Conservation (phyloP, 2,888 invertebrate species). For the Colletes collaris region DNA sequence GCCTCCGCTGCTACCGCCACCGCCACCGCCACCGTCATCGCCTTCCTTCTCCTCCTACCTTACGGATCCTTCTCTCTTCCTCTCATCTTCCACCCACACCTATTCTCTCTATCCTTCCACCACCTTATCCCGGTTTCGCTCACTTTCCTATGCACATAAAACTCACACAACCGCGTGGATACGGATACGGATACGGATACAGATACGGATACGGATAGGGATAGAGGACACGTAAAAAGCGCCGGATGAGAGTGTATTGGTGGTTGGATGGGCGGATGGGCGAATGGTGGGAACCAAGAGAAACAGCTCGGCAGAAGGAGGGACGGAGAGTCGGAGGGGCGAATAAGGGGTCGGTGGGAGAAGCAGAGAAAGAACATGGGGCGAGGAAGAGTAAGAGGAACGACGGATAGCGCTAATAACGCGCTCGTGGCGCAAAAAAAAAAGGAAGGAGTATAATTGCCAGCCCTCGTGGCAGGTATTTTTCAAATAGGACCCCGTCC, state of each 20-base stretch:
- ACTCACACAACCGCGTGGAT: constrained; percentile 46
- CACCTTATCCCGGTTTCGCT: constrained; percentile 27
- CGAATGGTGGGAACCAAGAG: constrained; percentile 47
- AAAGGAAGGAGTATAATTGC: constrained; percentile 75
- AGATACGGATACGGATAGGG: constrained; percentile 29
- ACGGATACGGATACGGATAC: constrained; percentile 36
- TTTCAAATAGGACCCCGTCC: constrained; percentile 74
- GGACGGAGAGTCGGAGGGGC: neutral
- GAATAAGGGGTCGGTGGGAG: neutral
- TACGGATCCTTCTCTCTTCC: constrained; percentile 43
- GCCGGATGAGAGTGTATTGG: constrained; percentile 35
- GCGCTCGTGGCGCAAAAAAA: constrained; percentile 71
- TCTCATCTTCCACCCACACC: constrained; percentile 20
- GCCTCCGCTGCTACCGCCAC: too few relatives aligned
- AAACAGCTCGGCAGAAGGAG: constrained; percentile 24
- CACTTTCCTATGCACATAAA: constrained; percentile 55
- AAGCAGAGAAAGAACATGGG: constrained; percentile 8
- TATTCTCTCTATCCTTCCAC: constrained; percentile 43
- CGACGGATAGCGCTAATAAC: constrained; percentile 77
- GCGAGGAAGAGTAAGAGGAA: constrained; percentile 52
- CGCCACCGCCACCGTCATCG: too few relatives aligned
- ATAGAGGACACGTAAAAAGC: constrained; percentile 36
- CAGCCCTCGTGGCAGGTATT: constrained; percentile 74
- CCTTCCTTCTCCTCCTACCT: neutral
- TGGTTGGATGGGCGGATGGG: constrained; percentile 32